Conservation (phyloP, 2,113 vertebrate genomes). For the Tychaedon coryphoeus region DNA sequence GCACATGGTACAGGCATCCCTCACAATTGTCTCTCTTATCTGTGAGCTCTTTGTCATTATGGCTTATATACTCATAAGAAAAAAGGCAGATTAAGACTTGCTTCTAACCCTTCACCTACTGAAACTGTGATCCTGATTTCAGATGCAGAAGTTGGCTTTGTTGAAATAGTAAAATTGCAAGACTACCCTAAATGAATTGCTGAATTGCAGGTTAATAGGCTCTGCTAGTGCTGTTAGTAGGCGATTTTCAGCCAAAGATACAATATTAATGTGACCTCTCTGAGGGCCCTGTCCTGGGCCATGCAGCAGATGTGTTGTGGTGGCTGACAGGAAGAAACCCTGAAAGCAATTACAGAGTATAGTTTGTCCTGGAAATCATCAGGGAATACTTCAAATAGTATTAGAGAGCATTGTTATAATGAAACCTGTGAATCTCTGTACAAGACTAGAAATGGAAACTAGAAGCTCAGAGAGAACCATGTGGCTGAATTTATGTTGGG, state of each 20-base stretch:
- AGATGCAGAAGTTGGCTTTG: background rate
- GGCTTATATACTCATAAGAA: background rate
- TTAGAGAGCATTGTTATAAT: background rate
- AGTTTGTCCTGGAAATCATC: background rate
- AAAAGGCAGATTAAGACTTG: background rate
- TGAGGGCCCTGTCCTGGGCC: background rate
- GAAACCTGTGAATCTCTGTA: background rate
- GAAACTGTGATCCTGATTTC: background rate
- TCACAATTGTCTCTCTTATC: background rate
- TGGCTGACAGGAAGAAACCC: background rate
- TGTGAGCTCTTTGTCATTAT: background rate
- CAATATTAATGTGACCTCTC: background rate
- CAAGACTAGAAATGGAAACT: background rate
- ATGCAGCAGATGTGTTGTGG: background rate
- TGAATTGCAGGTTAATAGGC: background rate
- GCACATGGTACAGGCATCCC: background rate
- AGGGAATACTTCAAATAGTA: background rate
- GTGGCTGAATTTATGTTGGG: background rate
- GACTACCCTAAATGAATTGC: background rate
- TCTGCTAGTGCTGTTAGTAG: background rate
- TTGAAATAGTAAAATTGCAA: background rate
- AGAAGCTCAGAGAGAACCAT: background rate
- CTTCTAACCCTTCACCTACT: background rate
- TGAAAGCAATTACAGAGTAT: background rate
- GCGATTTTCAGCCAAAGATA: background rate